Percentiles rank a stretch among this genome's conserved stretches.
phyloP scores from a whole-genome alignment of 2,797 vertebrate genomes.

The Sebastes minor region DNA sequence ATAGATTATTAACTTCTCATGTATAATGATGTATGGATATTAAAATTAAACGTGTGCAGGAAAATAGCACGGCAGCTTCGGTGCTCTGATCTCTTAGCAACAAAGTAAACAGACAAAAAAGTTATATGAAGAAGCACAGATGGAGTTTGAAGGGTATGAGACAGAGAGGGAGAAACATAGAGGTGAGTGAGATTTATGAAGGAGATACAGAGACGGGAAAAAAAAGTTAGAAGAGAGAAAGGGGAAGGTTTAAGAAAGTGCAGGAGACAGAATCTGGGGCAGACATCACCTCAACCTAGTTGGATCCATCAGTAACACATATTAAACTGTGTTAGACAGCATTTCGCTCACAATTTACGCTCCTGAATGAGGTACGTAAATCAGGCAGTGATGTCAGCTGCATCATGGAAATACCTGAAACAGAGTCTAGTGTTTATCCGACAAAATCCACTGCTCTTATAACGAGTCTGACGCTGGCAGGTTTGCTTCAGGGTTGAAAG shows the following conservation, averaged over 20 bases:
- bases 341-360: conserved; percentile 10
- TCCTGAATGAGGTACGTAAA: conserved; percentile 12
- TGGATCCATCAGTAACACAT: conserved; percentile 31
- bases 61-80: not conserved
- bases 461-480: not conserved
- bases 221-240: not conserved
- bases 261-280: conserved; percentile 2
- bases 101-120: conserved; percentile 20
- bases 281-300: conserved; percentile 16
- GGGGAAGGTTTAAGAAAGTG: conserved; percentile 8
- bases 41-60: not conserved
- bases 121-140: not conserved
- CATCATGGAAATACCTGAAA: conserved; percentile 25
- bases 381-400: not conserved
- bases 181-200: conserved; percentile 22
- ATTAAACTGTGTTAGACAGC: conserved; percentile 21
- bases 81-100: conserved; percentile 25
- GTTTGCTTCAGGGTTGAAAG: not conserved
- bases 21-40: not conserved
- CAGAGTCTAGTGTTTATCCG: not conserved
- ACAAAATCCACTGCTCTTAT: not conserved
- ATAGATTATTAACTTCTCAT: not conserved
- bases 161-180: not conserved
- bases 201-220: not conserved
- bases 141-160: not conserved